A percentile compares a stretch with the other conserved stretches of the same genome.
phyloP scores from a whole-genome alignment of 2,797 vertebrate genomes.

The Oreochromis mossambicus region DNA sequence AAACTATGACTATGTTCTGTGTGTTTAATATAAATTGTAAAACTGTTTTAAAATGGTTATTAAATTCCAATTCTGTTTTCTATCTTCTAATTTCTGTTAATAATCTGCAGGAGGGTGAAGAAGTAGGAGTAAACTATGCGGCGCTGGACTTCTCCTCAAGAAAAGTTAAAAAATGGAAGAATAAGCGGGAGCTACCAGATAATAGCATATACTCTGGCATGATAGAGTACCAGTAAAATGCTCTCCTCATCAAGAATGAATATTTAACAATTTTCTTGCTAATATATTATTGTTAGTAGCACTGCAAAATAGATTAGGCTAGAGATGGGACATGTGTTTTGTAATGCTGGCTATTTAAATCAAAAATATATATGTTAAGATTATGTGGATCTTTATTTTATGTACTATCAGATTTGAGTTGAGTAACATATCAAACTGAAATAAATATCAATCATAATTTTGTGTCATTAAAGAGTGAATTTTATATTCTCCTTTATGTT shows the following conservation, averaged over 20 bases:
- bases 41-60: neutral
- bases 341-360: neutral
- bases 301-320: neutral
- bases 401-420: neutral
- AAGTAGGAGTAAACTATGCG: neutral
- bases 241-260: neutral
- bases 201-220: neutral
- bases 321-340: neutral
- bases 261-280: rapidly evolving
- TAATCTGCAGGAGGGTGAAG: neutral
- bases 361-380: neutral
- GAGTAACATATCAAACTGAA: neutral
- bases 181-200: neutral
- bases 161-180: neutral
- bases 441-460: neutral
- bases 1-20: neutral
- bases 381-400: neutral
- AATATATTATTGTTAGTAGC: neutral
- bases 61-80: neutral
- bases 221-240: neutral
- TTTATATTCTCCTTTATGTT: neutral
- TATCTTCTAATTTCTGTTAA: neutral
- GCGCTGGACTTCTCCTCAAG: slow-evolving; percentile 20
- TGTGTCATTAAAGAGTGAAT: neutral
- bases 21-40: neutral